Conservation (phyloP, 2,797 vertebrate species). For the Choloepus didactylus region DNA sequence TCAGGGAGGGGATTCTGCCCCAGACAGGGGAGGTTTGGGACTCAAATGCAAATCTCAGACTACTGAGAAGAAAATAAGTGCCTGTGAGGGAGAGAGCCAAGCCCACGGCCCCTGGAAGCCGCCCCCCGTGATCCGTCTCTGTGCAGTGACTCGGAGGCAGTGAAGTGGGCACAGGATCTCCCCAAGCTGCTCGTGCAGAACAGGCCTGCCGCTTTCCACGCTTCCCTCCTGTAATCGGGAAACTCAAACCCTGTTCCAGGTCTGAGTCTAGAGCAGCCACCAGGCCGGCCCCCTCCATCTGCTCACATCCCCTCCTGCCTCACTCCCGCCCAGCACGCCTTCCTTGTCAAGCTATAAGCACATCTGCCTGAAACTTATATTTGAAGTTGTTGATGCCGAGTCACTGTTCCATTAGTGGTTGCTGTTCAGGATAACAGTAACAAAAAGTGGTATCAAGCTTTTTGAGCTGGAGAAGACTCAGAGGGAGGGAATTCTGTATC, state of each 20-base stretch:
- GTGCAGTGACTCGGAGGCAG: rapidly evolving
- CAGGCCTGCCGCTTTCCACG: too few relatives aligned
- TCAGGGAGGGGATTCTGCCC: background rate
- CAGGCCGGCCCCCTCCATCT: background rate
- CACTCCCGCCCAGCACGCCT: background rate
- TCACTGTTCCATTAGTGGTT: background rate
- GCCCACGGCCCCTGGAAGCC: background rate
- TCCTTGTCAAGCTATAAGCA: background rate
- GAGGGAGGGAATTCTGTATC: background rate
- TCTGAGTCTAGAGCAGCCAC: background rate
- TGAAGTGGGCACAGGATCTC: background rate
- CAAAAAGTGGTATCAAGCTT: background rate
- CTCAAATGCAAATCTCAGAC: background rate
- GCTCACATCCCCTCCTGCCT: background rate
- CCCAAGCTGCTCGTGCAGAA: background rate
- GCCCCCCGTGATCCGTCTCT: too few relatives aligned
- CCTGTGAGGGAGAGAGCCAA: rapidly evolving
- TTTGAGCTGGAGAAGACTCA: background rate
- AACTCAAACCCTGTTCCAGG: background rate
- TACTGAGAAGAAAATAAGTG: background rate
- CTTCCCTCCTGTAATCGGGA: background rate
- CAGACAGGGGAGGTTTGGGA: background rate
- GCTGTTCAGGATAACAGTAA: background rate
- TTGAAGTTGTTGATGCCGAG: background rate
- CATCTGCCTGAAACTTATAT: too few relatives aligned